Percentiles rank a stretch among this genome's conserved stretches.
These are phyloP conservation scores for Conomelus anceps DNA, from an alignment of 2,888 invertebrate genomes.

Conservation along the genomic window DNA sequence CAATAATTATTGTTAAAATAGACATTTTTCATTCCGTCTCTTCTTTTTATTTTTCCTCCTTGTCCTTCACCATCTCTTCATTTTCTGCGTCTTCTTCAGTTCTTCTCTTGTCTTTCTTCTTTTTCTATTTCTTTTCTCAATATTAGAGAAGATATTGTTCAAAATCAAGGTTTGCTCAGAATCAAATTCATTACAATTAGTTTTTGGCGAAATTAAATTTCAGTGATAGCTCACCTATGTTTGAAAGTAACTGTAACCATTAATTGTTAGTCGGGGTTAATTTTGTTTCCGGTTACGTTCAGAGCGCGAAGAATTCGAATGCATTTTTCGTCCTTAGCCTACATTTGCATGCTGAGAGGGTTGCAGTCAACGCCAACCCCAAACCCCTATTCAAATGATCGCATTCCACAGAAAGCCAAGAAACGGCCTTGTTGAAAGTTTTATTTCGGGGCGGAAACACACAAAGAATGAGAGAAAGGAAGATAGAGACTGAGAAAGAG, in stretches of 20 bases:
- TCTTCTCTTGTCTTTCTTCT: no score
- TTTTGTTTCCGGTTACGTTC: not conserved
- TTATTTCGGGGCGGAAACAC: not conserved
- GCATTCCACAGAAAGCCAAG: not conserved
- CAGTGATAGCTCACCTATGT: not conserved
- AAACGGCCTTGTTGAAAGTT: not conserved
- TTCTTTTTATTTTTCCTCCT: no score
- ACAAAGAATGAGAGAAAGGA: not conserved
- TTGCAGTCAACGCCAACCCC: not conserved
- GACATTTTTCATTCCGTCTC: no score
- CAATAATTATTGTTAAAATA: no score
- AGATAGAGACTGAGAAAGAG: not conserved
- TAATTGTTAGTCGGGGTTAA: not conserved
- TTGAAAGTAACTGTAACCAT: not conserved
- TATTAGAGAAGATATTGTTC: no score
- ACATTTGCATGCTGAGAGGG: not conserved
- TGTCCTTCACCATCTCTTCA: no score
- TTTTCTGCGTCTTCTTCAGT: no score
- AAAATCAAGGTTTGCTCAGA: no score
- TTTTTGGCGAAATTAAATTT: not conserved
- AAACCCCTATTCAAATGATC: not conserved
- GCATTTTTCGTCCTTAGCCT: not conserved
- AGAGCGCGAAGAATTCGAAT: not conserved
- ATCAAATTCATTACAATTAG: no score
- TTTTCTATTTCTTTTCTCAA: no score